Percentiles rank a stretch among this genome's conserved stretches.
Conservation (phyloP, 2,797 vertebrate species). For the Pseudochromis fuscus region DNA sequence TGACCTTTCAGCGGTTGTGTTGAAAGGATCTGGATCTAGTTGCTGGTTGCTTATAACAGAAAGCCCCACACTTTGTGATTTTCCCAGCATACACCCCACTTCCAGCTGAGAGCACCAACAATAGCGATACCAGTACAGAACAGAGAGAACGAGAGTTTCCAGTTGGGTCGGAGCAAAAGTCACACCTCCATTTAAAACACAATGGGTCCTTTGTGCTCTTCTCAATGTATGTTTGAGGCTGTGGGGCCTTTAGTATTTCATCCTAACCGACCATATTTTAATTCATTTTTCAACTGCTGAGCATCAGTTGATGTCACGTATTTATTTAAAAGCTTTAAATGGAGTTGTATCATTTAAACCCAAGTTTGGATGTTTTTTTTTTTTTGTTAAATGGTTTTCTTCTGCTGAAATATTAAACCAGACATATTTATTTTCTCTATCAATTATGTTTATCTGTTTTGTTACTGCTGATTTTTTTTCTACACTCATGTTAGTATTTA, state of each 20-base stretch:
- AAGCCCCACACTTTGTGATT: neutral
- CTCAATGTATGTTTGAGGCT: neutral
- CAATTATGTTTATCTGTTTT: neutral
- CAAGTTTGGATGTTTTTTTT: neutral
- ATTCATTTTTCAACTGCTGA: neutral
- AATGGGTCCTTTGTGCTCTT: slow-evolving; percentile 3
- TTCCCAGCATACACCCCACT: neutral
- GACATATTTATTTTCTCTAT: neutral
- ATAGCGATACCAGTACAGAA: neutral
- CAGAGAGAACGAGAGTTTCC: slow-evolving; percentile 32
- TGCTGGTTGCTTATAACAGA: slow-evolving; percentile 41
- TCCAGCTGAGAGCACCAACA: neutral
- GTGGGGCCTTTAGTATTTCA: neutral
- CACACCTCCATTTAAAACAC: slow-evolving; percentile 15
- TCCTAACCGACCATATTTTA: neutral
- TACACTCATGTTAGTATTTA: neutral
- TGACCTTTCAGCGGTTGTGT: neutral
- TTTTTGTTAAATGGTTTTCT: too few relatives aligned
- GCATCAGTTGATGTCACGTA: neutral
- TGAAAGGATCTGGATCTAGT: slow-evolving; percentile 17
- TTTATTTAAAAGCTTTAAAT: slow-evolving; percentile 5
- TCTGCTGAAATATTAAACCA: too few relatives aligned
- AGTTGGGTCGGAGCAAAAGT: neutral
- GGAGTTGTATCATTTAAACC: neutral
- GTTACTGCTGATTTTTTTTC: neutral